Evolutionary conservation across 2,888 invertebrate species (phyloP).

Genomic region (Patella ulyssiponensis): DNA sequence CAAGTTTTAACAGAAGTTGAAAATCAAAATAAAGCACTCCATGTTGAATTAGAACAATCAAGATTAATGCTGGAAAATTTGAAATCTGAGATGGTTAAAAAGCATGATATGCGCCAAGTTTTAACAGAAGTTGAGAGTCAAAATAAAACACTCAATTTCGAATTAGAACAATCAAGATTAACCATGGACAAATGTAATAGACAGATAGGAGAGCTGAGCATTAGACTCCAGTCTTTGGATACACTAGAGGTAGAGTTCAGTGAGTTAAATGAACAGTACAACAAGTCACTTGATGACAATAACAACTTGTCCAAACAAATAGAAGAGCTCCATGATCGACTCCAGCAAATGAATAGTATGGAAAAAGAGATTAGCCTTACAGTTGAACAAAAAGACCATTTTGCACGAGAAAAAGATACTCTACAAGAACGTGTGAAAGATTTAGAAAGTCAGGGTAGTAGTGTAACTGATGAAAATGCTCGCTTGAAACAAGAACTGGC

Average conservation of each 20-base stretch:
- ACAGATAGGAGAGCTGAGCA: conserved; percentile 36
- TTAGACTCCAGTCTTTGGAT: conserved; percentile 37
- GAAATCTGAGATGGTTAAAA: conserved; percentile 26
- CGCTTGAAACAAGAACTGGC: conserved; percentile 50
- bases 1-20: conserved; percentile 32
- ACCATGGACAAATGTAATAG: conserved; percentile 13
- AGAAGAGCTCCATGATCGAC: conserved; percentile 61
- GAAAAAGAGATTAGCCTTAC: conserved; percentile 40
- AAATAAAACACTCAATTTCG: conserved; percentile 19
- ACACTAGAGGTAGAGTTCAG: conserved; percentile 55
- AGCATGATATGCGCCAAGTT: conserved; percentile 23
- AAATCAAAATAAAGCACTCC: conserved; percentile 34
- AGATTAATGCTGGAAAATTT: conserved; percentile 15
- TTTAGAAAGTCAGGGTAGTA: conserved; percentile 50
- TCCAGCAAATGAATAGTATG: conserved; percentile 42
- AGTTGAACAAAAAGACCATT: conserved; percentile 53
- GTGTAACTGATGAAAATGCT: conserved; percentile 46
- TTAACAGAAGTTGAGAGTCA: conserved; percentile 30
- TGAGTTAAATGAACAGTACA: conserved; percentile 58
- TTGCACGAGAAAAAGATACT: conserved; percentile 51
- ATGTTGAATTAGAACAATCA: conserved; percentile 32
- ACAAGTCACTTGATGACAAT: conserved; percentile 60
- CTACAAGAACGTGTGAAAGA: conserved; percentile 52
- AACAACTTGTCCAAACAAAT: conserved; percentile 61
- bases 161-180: conserved; percentile 1